Evolutionary conservation across 2,888 invertebrate genomes (phyloP).

Genomic region (Acanthosoma haemorrhoidale): DNA sequence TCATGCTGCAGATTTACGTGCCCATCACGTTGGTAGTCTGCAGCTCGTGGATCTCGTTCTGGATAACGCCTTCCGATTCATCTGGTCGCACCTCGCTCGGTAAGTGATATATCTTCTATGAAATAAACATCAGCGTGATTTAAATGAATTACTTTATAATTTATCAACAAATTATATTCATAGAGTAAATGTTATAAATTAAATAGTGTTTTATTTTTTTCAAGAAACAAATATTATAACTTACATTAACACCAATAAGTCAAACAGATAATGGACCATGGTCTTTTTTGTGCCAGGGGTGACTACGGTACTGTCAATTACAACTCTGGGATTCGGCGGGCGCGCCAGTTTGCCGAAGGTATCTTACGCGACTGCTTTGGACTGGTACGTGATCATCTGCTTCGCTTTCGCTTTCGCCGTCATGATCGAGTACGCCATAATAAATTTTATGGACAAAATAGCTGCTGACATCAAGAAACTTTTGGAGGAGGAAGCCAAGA

Average conservation of each 20-base stretch:
- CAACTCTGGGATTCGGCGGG: conserved; percentile 58
- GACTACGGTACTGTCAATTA: conserved; percentile 59
- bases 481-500: conserved; percentile 40
- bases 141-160: too few relatives aligned
- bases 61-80: conserved; percentile 62
- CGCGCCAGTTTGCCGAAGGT: conserved; percentile 56
- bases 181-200: too few relatives aligned
- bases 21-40: conserved; percentile 59
- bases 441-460: conserved; percentile 54
- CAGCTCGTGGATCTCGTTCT: conserved; percentile 60
- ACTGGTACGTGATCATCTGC: conserved; percentile 58
- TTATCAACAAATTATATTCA: too few relatives aligned
- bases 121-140: too few relatives aligned
- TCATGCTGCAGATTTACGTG: conserved; percentile 59
- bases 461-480: conserved; percentile 46
- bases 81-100: conserved; percentile 58
- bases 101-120: conserved; percentile 45
- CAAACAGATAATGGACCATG: too few relatives aligned
- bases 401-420: conserved; percentile 60
- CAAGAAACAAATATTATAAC: too few relatives aligned
- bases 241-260: too few relatives aligned
- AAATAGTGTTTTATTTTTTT: too few relatives aligned
- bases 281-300: conserved; percentile 52
- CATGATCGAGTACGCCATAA: conserved; percentile 57
- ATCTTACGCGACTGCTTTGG: conserved; percentile 58